Conservation (phyloP, 1,140 invertebrate genomes). For the Hetaerina americana region DNA sequence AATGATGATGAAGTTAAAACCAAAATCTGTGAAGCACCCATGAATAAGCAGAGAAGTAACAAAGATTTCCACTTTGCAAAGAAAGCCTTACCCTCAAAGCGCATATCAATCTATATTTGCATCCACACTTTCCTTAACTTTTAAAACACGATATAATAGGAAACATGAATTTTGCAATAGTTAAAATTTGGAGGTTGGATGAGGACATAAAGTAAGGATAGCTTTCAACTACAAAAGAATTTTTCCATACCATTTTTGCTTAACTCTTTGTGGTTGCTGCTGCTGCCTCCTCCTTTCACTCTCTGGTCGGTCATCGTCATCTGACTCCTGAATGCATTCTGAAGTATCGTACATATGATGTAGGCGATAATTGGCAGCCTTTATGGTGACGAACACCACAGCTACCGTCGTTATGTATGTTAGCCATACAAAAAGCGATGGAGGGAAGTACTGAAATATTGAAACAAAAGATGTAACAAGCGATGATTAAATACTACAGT, state of each 20-base stretch:
- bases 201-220: background rate
- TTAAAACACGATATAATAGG: too few relatives aligned
- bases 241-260: slow-evolving; percentile 12
- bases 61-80: too few relatives aligned
- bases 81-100: too few relatives aligned
- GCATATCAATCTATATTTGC: too few relatives aligned
- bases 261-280: slow-evolving; percentile 8
- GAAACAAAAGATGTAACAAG: too few relatives aligned
- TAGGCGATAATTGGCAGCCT: slow-evolving; percentile 78
- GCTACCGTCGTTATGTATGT: slow-evolving; percentile 74
- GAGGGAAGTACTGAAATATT: slow-evolving; percentile 71
- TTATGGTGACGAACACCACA: slow-evolving; percentile 67
- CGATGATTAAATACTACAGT: too few relatives aligned
- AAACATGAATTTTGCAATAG: background rate
- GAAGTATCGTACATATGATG: slow-evolving; percentile 94
- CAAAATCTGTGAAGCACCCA: too few relatives aligned
- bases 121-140: too few relatives aligned
- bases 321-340: slow-evolving; percentile 51
- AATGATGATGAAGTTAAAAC: too few relatives aligned
- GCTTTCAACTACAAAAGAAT: slow-evolving; percentile 2
- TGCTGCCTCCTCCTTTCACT: slow-evolving; percentile 15
- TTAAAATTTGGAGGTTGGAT: slow-evolving; percentile 5
- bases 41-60: too few relatives aligned
- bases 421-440: slow-evolving; percentile 71
- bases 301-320: slow-evolving; percentile 23